Evolutionary conservation across 30 jellyfish, hydroid and myxozoan genomes (phyloP), one percentile per base, ranked within the genome.

Genomic region (Chrysaora quinquecirrha): DNA sequence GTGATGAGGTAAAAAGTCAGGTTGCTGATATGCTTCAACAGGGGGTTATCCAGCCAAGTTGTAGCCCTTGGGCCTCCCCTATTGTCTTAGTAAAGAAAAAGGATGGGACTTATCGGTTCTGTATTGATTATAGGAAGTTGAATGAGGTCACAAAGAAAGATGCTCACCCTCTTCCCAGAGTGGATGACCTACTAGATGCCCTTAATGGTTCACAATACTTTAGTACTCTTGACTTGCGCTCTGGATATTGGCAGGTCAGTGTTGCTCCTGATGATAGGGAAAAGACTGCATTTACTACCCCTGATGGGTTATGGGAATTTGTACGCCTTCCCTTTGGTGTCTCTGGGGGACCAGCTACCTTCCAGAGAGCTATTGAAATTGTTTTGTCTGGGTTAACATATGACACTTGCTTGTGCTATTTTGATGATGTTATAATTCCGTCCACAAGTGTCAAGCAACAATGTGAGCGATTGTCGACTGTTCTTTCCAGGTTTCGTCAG

Each of bases 341-440:
- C 61, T 87, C 85, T 3, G 75, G 75, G 50, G 96, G 80, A 16
- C 75, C 50, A 3, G 88, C 92, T 52, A 87, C 92, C 14, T 87
- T 87, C 50, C 83, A 78, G 62, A 60, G 89, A 19, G 82, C 87
- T 35, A 87, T 78, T 48, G 93, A 78, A 35, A 70, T 66, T 34
- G 87, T 78, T 29, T 67, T 87, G 56, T 69, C 93, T 12, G 89
- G 88, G 14, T 72, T 52, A 27, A 66, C 88, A 22, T 79, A 54
- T 70, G 84, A 50, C 52, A 71, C 78, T 16, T 78, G 88, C 70
- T 76, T 87, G 54, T 80, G 65, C 35, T 87, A 87, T 70, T 49
- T 87, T 54, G 87, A 87, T 87, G 93, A 87, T 38, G 75, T 74
- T 22, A 56, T 76, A 19, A 58, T 76, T 34, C 69, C 68, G 21